phyloP scores from a whole-genome alignment of 2,113 vertebrate species.

The Pipra filicauda region DNA sequence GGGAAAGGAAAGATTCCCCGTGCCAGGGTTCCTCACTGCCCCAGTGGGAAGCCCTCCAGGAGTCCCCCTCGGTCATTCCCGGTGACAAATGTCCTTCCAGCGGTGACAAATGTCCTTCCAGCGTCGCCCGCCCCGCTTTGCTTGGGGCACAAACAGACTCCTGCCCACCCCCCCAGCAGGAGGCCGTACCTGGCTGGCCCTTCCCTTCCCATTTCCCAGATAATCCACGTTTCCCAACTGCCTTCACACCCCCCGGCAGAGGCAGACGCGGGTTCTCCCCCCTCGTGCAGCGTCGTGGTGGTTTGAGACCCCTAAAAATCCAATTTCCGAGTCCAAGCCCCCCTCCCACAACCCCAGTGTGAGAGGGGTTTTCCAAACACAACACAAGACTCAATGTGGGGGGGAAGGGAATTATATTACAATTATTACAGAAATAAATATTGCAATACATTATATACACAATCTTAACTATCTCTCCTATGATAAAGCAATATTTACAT shows the following conservation, averaged over 20 bases:
- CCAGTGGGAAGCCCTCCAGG: background rate
- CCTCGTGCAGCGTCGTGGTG: accelerated
- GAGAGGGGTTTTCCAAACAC: too few relatives aligned
- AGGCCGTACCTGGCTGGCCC: background rate
- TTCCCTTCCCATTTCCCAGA: background rate
- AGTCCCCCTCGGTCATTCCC: background rate
- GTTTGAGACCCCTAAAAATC: too few relatives aligned
- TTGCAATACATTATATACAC: too few relatives aligned
- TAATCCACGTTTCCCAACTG: background rate
- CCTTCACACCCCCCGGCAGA: background rate
- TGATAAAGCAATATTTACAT: too few relatives aligned
- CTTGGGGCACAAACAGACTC: accelerated
- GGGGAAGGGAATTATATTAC: too few relatives aligned
- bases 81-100: background rate
- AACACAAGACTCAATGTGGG: too few relatives aligned
- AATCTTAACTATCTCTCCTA: too few relatives aligned
- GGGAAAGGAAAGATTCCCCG: too few relatives aligned
- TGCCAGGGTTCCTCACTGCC: background rate
- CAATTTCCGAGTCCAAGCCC: too few relatives aligned
- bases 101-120: background rate
- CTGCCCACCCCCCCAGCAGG: background rate
- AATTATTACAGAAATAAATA: too few relatives aligned
- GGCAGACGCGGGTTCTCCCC: background rate
- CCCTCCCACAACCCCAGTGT: too few relatives aligned
- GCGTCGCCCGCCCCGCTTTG: accelerated